A percentile compares a stretch with the other conserved stretches of the same genome.
Conservation (phyloP, 2,797 vertebrate genomes). For the Micropoecilia bifurca region DNA sequence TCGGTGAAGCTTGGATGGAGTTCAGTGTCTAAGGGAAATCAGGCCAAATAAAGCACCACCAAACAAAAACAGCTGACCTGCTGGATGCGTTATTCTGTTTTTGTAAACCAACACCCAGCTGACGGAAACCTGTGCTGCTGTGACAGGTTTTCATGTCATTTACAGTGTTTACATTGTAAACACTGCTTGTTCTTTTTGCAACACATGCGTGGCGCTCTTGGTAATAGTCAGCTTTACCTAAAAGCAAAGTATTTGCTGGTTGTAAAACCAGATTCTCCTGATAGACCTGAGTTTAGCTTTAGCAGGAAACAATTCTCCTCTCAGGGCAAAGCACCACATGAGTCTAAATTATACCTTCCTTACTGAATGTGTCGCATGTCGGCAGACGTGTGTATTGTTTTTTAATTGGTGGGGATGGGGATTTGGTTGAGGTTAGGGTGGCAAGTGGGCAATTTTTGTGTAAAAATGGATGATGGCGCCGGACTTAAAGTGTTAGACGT, state of each 20-base stretch:
- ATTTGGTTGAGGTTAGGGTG: not conserved
- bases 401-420: not conserved
- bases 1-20: not conserved
- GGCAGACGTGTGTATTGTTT: not conserved
- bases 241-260: not conserved
- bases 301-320: not conserved
- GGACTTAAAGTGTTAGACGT: too few relatives aligned
- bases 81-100: not conserved
- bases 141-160: not conserved
- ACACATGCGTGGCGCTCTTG: not conserved
- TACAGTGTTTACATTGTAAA: not conserved
- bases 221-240: not conserved
- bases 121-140: not conserved
- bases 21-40: not conserved
- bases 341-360: not conserved
- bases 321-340: not conserved
- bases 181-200: not conserved
- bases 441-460: too few relatives aligned
- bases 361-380: not conserved
- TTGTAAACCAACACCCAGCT: not conserved
- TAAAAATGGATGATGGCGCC: not conserved
- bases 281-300: not conserved
- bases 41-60: not conserved
- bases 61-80: not conserved
- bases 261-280: not conserved